Evolutionary conservation across 2,113 vertebrate genomes (phyloP).

Genomic region (Sialia sialis): DNA sequence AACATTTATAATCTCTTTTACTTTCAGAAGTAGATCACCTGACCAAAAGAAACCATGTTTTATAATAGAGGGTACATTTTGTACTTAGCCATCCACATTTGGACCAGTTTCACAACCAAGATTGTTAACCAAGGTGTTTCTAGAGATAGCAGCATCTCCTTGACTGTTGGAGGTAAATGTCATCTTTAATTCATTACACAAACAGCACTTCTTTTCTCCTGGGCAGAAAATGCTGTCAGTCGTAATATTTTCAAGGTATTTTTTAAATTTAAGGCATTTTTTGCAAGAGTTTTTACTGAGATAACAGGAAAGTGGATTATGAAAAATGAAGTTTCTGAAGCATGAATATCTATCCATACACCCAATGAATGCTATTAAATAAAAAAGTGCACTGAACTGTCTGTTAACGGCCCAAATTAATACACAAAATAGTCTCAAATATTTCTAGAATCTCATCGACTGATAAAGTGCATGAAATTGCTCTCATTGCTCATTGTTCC

Average conservation of each 20-base stretch:
- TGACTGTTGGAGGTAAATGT: not conserved
- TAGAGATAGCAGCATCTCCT: not conserved
- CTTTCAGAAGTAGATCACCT: not conserved
- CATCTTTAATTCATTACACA: slow-evolving; percentile 39
- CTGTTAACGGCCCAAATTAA: not conserved
- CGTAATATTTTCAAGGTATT: not conserved
- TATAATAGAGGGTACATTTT: not conserved
- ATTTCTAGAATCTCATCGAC: not conserved
- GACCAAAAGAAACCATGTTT: not conserved
- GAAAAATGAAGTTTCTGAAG: not conserved
- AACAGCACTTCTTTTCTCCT: not conserved
- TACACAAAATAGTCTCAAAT: not conserved
- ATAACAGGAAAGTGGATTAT: not conserved
- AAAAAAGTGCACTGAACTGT: not conserved
- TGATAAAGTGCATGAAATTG: not conserved
- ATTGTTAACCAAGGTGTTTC: not conserved
- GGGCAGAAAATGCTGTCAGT: not conserved
- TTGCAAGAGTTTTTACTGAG: not conserved
- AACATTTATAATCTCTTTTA: not conserved
- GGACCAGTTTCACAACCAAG: slow-evolving; percentile 12
- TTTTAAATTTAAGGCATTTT: not conserved
- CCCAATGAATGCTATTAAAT: not conserved
- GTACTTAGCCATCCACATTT: not conserved
- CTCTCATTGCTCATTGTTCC: not conserved
- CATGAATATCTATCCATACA: not conserved